Evolutionary conservation across 2,888 invertebrate species (phyloP), one percentile per base, ranked within the genome.

Genomic region (Mythimna lalbum): DNA sequence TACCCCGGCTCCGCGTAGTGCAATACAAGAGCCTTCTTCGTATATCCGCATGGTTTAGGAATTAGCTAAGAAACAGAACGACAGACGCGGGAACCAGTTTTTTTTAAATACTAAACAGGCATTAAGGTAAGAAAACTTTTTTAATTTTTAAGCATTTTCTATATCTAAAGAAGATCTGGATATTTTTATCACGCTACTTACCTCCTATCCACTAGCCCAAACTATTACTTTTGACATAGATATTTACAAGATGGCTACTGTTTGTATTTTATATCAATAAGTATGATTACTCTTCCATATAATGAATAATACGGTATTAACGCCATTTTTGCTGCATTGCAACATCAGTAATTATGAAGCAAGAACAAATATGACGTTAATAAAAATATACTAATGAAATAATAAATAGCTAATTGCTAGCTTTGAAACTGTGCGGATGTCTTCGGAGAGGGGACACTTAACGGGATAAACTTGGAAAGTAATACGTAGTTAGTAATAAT

Each of bases 161-260:
- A 43, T 43, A 43, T 43, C 17, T 6, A 43, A 43, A 43, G 4
- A 43, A 1, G 1, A 19, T 43, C 17, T 43, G 43, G 6, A 17
- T 43, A 17, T 12, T 0, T 66, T 23, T n/a, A 9, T 1, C 12
- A 1, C 14, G 47, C 23, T 31, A 43, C 33, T 57, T 55, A 63
- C 62, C 56, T 61, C 56, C 53, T 23, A 57, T 14, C 14, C 78
- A 61, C 66, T 64, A 21, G 23, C 63, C 61, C 47, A 60, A 65
- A 63, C 36, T n/a, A 14, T 59, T 33, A 63, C 65, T 63, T 72
- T 81, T 53, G 56, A 73, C 68, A 72, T 65, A 76, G 23, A 72
- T 77, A 81, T 81, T 73, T 84, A 81, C 73, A 81, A 76, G 55
- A 76, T 68, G 66, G 68, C 64, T 55, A 50, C 53, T 81, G 65